phyloP scores from a whole-genome alignment of 2,888 invertebrate species.

The Plebejus melissa region DNA sequence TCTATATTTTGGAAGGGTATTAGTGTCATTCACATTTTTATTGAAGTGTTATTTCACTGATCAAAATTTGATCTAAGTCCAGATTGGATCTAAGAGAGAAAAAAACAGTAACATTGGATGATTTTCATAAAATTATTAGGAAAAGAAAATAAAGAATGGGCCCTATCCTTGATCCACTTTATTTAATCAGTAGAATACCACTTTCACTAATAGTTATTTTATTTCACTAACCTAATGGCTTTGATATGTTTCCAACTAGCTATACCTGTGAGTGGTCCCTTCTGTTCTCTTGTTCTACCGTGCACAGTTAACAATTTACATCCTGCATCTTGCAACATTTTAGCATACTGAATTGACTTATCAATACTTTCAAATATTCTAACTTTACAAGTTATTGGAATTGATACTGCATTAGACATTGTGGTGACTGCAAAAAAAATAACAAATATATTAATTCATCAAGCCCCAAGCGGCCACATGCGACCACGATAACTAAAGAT shows the following conservation, averaged over 20 bases:
- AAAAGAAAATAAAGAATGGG: neutral
- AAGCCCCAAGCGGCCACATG: too few relatives aligned
- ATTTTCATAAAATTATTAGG: too few relatives aligned
- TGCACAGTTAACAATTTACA: conserved; percentile 96
- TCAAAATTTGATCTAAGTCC: too few relatives aligned
- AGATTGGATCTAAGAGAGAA: too few relatives aligned
- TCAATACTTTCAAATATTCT: conserved; percentile 91
- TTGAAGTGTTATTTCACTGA: too few relatives aligned
- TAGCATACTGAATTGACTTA: conserved; percentile 94
- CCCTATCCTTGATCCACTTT: neutral
- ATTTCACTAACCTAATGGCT: conserved; percentile 85
- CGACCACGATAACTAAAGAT: too few relatives aligned
- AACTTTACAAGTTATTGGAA: conserved; percentile 98
- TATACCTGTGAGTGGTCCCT: conserved; percentile 95
- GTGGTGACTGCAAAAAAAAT: conserved; percentile 80
- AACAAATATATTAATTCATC: neutral
- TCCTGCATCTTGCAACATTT: conserved; percentile 96
- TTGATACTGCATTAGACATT: conserved; percentile 83
- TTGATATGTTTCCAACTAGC: conserved; percentile 97
- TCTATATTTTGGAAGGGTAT: neutral
- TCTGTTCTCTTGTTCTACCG: conserved; percentile 96
- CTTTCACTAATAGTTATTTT: neutral
- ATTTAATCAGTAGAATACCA: neutral
- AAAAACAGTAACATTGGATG: too few relatives aligned
- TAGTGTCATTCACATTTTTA: too few relatives aligned